Evolutionary conservation across 2,113 vertebrate genomes (phyloP), one percentile per base, ranked within the genome.

Genomic region (Sciurus niger): DNA sequence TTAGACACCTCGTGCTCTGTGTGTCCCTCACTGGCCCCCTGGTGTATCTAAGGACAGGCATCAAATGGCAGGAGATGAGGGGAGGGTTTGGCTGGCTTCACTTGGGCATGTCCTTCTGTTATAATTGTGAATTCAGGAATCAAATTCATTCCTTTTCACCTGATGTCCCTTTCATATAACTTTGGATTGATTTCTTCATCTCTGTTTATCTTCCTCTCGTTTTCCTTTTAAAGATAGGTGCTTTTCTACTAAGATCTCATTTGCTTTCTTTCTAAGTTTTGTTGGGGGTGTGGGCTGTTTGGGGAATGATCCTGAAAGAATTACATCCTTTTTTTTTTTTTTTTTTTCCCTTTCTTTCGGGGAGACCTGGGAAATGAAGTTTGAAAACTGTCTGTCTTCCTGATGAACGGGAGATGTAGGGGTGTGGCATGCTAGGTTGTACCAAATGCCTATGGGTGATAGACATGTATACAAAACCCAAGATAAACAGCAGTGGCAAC

Each of bases 311-410:
- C 84, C 28, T 89, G 22, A 70, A 77, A 93, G 30, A 89, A 87
- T 94, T 8, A 6, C 55, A 22, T 24, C 17, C 7, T 24, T 58
- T 8, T 58, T 58, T 20, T 58, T 85, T 20, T 58, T 85, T 82
- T 84, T 77, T 3, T 40, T 40, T 40, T 40, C 65, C 67, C 60
- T 89, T 80, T 25, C 20, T 88, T 70, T 78, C 91, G 58, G 43
- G 13, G 43, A 30, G n/a, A 12, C 17, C 17, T 84, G 51, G 84
- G 65, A 13, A 78, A 58, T 96, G 92, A 74, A 89, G 37, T 46
- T 84, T 46, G 76, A 58, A 90, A 87, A 84, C 28, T 32, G 89
- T 87, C 8, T 92, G 97, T 96, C 72, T 95, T 89, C 40, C 34
- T 46, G 63, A 73, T 88, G 22, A 89, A 28, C 55, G 79, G 73